phyloP scores from a whole-genome alignment of 1,140 invertebrate species.

The Hydropsyche tenuis region DNA sequence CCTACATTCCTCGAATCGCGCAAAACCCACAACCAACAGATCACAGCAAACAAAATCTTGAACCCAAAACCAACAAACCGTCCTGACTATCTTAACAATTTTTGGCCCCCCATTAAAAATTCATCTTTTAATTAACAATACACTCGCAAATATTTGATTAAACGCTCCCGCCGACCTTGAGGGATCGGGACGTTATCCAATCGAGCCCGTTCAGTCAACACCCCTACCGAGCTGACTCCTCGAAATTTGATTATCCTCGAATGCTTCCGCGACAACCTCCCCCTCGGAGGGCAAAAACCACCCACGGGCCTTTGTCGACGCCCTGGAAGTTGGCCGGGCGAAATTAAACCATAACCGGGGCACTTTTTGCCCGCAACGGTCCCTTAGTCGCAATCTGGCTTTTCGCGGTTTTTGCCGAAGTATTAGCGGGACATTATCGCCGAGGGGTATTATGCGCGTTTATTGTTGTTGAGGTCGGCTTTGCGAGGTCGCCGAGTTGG shows the following conservation, averaged over 20 bases:
- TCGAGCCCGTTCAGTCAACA: conserved; percentile 7
- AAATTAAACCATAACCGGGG: conserved; percentile 41
- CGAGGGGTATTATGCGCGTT: background rate
- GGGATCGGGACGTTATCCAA: conserved; percentile 10
- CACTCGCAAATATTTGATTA: background rate
- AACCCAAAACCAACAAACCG: too few species aligned
- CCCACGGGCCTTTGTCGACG: background rate
- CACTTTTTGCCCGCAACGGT: conserved; percentile 16
- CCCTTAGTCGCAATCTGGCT: background rate
- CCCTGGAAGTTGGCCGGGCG: background rate
- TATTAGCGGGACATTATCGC: conserved; percentile 19
- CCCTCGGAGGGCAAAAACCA: background rate
- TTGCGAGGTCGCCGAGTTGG: too few species aligned
- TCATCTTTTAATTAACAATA: too few species aligned
- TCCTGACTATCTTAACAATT: too few species aligned
- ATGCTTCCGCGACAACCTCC: conserved; percentile 18
- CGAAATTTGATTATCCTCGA: conserved; percentile 37
- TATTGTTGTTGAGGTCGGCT: background rate
- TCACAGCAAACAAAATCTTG: too few species aligned
- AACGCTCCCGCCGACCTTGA: background rate
- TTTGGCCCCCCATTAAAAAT: too few species aligned
- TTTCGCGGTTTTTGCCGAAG: background rate
- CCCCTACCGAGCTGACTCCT: conserved; percentile 16
- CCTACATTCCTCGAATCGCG: too few species aligned
- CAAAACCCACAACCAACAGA: too few species aligned